These are phyloP conservation scores for Mus caroli DNA, from an alignment of 2,797 vertebrate species.

Conservation along the genomic window DNA sequence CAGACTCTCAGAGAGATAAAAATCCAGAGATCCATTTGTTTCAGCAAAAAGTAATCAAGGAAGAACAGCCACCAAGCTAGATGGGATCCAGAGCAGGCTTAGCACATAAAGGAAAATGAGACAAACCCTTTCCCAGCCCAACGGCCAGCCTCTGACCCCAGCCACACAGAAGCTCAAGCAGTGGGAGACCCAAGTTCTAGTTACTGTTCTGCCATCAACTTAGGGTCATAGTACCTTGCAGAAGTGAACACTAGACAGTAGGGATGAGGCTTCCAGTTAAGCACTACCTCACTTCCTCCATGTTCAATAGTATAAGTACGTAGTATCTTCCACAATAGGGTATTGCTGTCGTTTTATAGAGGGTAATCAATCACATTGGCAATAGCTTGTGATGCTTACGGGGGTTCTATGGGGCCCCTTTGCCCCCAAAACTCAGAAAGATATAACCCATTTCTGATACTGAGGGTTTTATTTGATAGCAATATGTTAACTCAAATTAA, in stretches of 20 bases:
- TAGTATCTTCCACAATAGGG: too few species aligned
- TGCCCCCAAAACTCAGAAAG: neutral
- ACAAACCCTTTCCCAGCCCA: too few species aligned
- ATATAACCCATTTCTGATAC: neutral
- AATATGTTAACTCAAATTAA: neutral
- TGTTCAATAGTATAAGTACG: neutral
- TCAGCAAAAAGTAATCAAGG: neutral
- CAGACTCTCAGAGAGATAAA: neutral
- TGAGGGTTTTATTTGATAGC: neutral
- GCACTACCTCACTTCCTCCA: neutral
- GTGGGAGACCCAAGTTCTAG: neutral
- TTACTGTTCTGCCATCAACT: neutral
- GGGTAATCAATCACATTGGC: neutral
- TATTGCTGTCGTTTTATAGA: neutral
- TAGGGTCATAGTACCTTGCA: neutral
- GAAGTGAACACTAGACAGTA: too few species aligned
- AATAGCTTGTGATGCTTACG: neutral
- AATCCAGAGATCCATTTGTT: neutral
- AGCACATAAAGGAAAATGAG: neutral
- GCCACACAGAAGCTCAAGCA: accelerated
- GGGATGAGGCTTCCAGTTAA: neutral
- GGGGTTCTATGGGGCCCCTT: too few species aligned
- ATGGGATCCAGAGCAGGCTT: accelerated
- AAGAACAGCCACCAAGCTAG: accelerated
- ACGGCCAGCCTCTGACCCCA: neutral